These are phyloP conservation scores for Homalodisca vitripennis DNA, from an alignment of 1,140 invertebrate genomes.

Conservation along the genomic window DNA sequence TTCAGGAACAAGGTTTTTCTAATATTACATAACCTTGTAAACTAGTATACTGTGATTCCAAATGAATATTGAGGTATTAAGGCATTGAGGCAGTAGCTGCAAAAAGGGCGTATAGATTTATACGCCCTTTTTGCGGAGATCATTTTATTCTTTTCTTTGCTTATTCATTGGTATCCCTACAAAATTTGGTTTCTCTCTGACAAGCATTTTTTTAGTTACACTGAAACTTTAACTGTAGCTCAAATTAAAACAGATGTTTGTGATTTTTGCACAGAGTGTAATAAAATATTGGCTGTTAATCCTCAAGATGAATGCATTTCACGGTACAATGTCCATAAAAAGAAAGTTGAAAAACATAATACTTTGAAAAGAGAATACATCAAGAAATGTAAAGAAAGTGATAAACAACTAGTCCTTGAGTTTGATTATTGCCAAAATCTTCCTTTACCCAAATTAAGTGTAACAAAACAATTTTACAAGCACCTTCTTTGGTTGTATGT, in stretches of 20 bases:
- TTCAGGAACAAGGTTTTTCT: too few species aligned
- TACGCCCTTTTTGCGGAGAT: too few species aligned
- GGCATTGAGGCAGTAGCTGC: too few species aligned
- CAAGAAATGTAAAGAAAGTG: conserved; percentile 21
- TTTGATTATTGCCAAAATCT: conserved; percentile 36
- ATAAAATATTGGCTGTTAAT: background rate
- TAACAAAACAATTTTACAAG: conserved; percentile 32
- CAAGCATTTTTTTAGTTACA: too few species aligned
- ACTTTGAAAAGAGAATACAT: conserved; percentile 17
- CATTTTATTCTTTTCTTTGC: too few species aligned
- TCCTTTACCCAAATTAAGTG: conserved; percentile 31
- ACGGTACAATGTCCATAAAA: conserved; percentile 8
- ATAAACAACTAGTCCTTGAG: conserved; percentile 26
- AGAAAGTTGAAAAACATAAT: background rate
- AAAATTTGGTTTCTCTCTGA: too few species aligned
- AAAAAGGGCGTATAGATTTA: too few species aligned
- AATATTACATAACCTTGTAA: too few species aligned
- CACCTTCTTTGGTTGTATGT: conserved; percentile 29
- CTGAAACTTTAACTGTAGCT: background rate
- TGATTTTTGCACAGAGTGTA: background rate
- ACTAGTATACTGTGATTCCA: too few species aligned
- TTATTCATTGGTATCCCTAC: too few species aligned
- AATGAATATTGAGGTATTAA: too few species aligned
- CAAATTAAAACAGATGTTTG: conserved; percentile 1
- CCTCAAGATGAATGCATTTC: background rate